Conservation (phyloP, 1,140 invertebrate species). For the Latrodectus geometricus region DNA sequence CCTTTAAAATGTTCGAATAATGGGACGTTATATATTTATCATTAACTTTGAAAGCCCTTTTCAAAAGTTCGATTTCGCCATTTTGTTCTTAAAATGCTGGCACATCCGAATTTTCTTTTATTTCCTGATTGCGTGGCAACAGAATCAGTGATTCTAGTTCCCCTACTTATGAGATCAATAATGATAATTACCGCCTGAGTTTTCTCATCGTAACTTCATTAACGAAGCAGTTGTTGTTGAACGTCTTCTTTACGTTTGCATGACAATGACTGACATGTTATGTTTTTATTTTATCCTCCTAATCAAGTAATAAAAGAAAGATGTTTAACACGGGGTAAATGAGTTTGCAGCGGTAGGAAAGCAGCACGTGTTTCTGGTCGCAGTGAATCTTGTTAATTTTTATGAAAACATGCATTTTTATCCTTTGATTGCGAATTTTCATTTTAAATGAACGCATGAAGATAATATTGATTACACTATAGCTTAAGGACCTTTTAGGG, state of each 20-base stretch:
- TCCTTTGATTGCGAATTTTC: too few relatives aligned
- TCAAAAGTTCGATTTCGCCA: not conserved
- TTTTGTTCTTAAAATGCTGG: not conserved
- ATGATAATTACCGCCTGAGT: conserved; percentile 26
- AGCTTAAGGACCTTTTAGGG: too few relatives aligned
- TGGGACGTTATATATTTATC: not conserved
- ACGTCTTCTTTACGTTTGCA: not conserved
- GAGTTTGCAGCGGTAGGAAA: too few relatives aligned
- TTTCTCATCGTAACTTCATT: conserved; percentile 25
- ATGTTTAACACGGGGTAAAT: too few relatives aligned
- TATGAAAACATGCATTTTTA: too few relatives aligned
- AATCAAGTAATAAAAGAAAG: not conserved
- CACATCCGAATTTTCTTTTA: not conserved
- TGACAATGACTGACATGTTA: not conserved
- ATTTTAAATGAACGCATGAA: too few relatives aligned
- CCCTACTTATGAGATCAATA: conserved; percentile 8
- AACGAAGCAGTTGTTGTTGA: conserved; percentile 10
- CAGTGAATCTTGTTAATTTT: too few relatives aligned
- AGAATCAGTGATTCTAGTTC: not conserved
- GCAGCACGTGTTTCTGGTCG: too few relatives aligned
- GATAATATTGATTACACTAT: too few relatives aligned
- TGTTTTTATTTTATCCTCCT: not conserved
- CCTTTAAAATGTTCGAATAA: conserved; percentile 16
- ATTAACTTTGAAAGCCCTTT: not conserved
- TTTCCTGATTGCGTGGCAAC: not conserved